These are phyloP conservation scores for Psittacula cyanocephala DNA, from an alignment of 2,113 vertebrate species.

Conservation along the genomic window DNA sequence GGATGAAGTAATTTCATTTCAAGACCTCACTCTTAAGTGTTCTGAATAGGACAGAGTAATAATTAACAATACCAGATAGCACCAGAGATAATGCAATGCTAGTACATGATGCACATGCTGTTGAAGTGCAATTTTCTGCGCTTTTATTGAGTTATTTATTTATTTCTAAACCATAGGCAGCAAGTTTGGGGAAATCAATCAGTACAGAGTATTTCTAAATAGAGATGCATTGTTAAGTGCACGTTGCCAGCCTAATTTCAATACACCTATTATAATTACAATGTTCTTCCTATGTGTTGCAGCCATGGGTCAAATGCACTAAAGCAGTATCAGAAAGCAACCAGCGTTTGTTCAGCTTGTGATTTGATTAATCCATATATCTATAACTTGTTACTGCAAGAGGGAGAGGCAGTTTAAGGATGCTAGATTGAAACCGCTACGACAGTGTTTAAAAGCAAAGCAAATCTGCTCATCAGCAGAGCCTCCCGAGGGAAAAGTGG, in stretches of 20 bases:
- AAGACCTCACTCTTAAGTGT: not conserved
- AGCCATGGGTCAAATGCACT: not conserved
- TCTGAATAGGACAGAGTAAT: not conserved
- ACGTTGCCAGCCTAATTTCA: not conserved
- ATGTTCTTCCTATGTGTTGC: not conserved
- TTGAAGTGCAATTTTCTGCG: not conserved
- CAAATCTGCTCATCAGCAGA: not conserved
- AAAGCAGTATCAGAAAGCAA: not conserved
- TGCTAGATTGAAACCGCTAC: not conserved
- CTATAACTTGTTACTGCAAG: not conserved
- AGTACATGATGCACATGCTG: not conserved
- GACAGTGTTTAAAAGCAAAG: slow-evolving; percentile 29
- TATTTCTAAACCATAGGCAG: not conserved
- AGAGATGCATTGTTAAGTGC: not conserved
- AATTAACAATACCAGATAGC: not conserved
- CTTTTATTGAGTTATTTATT: not conserved
- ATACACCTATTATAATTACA: not conserved
- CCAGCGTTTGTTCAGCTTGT: not conserved
- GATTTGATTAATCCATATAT: not conserved
- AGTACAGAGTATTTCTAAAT: not conserved
- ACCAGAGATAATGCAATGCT: not conserved
- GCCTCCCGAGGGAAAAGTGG: not conserved
- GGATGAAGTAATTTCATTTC: not conserved
- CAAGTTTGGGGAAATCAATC: not conserved
- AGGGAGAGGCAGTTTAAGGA: not conserved